Base-by-base conservation (phyloP, 92 coral and sea anemone genomes). In the Siderastrea siderea region DNA sequence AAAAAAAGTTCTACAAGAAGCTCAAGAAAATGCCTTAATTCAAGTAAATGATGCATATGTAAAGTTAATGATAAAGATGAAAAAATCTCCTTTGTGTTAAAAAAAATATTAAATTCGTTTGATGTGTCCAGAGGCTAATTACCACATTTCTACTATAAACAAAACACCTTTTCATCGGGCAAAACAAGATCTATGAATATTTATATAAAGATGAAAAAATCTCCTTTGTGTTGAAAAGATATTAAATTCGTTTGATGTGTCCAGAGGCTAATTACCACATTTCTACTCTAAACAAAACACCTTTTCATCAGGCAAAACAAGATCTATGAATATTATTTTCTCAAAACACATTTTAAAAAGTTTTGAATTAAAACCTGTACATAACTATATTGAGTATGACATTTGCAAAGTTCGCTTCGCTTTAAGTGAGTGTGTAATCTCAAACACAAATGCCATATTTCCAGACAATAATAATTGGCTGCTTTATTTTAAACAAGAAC, bases 271-370 rank as follows among this genome's bases (percentile, higher is more conserved):
- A 64, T 79, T n/a, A 44, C n/a, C 17, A 64, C 72, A 63, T 48
- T 49, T 63, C 26, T 46, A 48, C 57, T 38, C 49, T 60, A 79
- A 79, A 62, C 72, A 79, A 79, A 79, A 51, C 83, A 49, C 38
- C 59, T 48, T 77, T 49, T 4, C 44, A 68, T 47, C 71, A 10
- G 47, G 2, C 38, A n/a, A 50, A 79, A 66, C 44, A 66, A 64
- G 65, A 78, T 78, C 47, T 26, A 4, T 5, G 47, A 13, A 65
- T 6, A 64, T 47, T 47, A 49, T 67, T 26, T 48, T 79, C 60
- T 26, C 13, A 11, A 51, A 51, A 74, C 9, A 51, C 7, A 12
- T 4, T 52, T 54, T 12, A 26, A 26, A 26, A 66, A 11, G 46
- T 26, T 19, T 1, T 3, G 3, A 26, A 52, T 17, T 3, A 6